Evolutionary conservation across 2,113 vertebrate species (phyloP).

Genomic region (Cebus imitator): DNA sequence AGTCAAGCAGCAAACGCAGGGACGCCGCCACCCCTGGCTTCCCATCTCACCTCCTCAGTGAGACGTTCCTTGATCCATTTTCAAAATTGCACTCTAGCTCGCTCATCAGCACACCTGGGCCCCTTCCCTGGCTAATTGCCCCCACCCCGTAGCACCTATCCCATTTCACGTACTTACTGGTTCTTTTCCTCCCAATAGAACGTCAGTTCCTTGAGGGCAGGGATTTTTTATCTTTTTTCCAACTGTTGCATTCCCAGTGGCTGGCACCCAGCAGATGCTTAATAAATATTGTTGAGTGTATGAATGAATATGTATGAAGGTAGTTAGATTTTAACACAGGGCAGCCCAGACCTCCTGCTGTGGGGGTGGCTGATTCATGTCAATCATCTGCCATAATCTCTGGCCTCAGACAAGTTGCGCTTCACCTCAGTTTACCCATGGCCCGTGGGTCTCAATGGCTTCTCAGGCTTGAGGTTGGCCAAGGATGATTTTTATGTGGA

Average conservation of each 20-base stretch:
- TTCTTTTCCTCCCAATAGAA: not conserved
- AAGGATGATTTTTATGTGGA: not conserved
- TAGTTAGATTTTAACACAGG: not conserved
- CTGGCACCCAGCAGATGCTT: not conserved
- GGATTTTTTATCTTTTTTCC: not conserved
- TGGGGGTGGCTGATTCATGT: not conserved
- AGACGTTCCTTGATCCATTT: not conserved
- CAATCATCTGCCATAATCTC: conserved; percentile 17
- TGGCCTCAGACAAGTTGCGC: conserved; percentile 8
- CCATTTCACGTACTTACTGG: not conserved
- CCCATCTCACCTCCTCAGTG: not conserved
- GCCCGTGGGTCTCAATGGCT: not conserved
- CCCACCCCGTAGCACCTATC: too few relatives aligned
- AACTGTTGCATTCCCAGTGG: not conserved
- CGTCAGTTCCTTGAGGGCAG: not conserved
- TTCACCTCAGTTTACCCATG: not conserved
- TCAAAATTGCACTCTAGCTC: not conserved
- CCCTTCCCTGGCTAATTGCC: not conserved
- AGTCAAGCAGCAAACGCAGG: not conserved
- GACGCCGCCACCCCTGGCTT: not conserved
- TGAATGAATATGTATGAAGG: not conserved
- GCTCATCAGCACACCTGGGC: not conserved
- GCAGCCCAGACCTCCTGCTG: not conserved
- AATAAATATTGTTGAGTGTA: not conserved
- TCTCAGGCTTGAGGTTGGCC: not conserved